Base-by-base conservation (phyloP, 2,888 invertebrate species). In the Stenichneumon culpator region DNA sequence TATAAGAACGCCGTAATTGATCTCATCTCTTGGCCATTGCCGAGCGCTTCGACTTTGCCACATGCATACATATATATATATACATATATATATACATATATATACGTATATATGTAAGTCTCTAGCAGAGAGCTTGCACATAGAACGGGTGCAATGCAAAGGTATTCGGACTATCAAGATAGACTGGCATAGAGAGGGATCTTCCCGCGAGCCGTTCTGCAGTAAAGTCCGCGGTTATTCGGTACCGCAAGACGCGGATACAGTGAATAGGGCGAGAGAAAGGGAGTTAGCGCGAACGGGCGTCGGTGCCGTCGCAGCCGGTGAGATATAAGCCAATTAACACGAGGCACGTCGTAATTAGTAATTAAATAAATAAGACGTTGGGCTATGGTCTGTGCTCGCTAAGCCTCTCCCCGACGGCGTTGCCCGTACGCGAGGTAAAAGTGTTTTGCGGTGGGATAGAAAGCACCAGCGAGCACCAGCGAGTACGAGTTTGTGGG, bases 281-380 rank as follows among this genome's bases (percentile, higher is more conserved):
- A n/a, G 39, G 39, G 63, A 67, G 67, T 77, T 25, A 63, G 81
- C 47, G 68, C 25, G 73, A 69, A 73, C 72, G 67, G 73, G 47
- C 60, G 6, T 47, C 6, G 68, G 32, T 25, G 54, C 32, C 67
- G 36, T 25, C 50, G 32, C 14, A 22, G 36, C 65, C 57, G 39
- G 57, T 85, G 73, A 86, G 77, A 83, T 82, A 86, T 86, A 82
- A 77, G 86, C 85, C 86, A 86, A 86, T 86, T 86, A 86, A 86
- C 83, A 65, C 83, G 47, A 70, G 79, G 82, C 77, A 54, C 60
- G 65, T 63, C 69, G 82, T 86, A 86, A 86, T 86, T 85, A 86
- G 85, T 86, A 86, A 86, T 86, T 86, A 86, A 85, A 86, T 86
- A 85, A 86, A 85, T 83, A 85, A 86, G 85, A 83, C 83, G 82